A percentile compares a stretch with the other conserved stretches of the same genome.
These are phyloP conservation scores for Mastigias papua DNA, from an alignment of 30 jellyfish, hydroid and myxozoan species.

Conservation along the genomic window DNA sequence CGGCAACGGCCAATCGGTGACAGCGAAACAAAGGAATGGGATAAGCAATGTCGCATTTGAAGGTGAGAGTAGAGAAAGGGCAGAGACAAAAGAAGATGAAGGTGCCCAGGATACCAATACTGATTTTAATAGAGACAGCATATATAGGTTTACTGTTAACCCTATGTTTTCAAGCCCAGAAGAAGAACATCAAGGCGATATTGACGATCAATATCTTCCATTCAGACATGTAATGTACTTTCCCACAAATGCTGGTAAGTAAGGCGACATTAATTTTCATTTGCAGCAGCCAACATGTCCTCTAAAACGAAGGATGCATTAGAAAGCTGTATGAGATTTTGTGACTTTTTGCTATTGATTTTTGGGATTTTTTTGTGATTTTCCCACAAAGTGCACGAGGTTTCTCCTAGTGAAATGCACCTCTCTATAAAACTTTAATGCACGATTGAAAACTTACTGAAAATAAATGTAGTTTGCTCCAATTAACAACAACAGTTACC, in stretches of 20 bases:
- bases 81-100: conserved; percentile 7
- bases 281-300: not conserved
- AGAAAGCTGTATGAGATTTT: too few species aligned
- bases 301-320: too few species aligned
- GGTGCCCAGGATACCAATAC: not conserved
- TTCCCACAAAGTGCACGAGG: too few species aligned
- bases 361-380: too few species aligned
- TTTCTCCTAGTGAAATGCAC: too few species aligned
- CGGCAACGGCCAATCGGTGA: not conserved
- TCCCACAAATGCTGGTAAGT: conserved; percentile 26
- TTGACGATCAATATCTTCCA: not conserved
- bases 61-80: not conserved
- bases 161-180: conserved; percentile 53
- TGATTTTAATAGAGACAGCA: conserved; percentile 47
- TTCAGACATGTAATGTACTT: conserved; percentile 7
- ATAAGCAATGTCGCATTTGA: conserved; percentile 5
- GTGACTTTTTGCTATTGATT: too few species aligned
- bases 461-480: too few species aligned
- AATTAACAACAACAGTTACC: too few species aligned
- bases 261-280: too few species aligned
- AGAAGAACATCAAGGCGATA: not conserved
- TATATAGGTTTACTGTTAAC: conserved; percentile 39
- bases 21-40: not conserved
- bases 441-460: too few species aligned
- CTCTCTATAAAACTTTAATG: too few species aligned